A percentile compares a stretch with the other conserved stretches of the same genome.
Evolutionary conservation across 2,888 invertebrate species (phyloP).

Genomic region (Ryuthela nishihirai): DNA sequence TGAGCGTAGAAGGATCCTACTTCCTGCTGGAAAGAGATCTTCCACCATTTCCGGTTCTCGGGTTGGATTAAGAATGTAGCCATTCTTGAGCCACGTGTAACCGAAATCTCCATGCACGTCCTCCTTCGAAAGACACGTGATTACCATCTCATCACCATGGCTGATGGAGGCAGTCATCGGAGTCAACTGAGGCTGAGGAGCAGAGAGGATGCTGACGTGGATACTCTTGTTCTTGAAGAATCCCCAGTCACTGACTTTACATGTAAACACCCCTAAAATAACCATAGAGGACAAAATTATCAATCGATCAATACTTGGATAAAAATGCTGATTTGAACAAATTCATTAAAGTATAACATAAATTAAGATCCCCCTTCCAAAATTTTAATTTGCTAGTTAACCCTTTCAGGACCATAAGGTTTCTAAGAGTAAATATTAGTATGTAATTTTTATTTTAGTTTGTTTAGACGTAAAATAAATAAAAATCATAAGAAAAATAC

Average conservation of each 20-base stretch:
- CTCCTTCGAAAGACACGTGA: conserved; percentile 38
- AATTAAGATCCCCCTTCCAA: too few relatives aligned
- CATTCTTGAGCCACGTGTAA: conserved; percentile 79
- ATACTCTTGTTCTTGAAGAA: conserved; percentile 65
- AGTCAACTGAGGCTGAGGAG: conserved; percentile 53
- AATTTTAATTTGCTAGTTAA: too few relatives aligned
- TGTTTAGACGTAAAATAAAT: too few relatives aligned
- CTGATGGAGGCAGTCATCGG: conserved; percentile 35
- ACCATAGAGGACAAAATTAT: too few relatives aligned
- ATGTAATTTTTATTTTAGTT: too few relatives aligned
- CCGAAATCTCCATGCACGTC: conserved; percentile 55
- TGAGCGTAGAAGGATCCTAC: conserved; percentile 73
- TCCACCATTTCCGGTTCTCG: conserved; percentile 69
- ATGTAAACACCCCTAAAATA: conserved; percentile 67
- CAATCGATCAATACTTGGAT: too few relatives aligned
- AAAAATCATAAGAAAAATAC: too few relatives aligned
- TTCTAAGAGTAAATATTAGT: too few relatives aligned
- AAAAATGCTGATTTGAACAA: too few relatives aligned
- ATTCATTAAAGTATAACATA: too few relatives aligned
- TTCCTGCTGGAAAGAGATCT: conserved; percentile 77
- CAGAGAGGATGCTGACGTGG: conserved; percentile 59
- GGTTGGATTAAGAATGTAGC: conserved; percentile 58
- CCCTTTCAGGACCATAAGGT: too few relatives aligned
- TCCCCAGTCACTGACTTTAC: conserved; percentile 69
- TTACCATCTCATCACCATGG: conserved; percentile 21